Evolutionary conservation across 1,140 invertebrate species (phyloP).

Genomic region (Hylaeus volcanicus): DNA sequence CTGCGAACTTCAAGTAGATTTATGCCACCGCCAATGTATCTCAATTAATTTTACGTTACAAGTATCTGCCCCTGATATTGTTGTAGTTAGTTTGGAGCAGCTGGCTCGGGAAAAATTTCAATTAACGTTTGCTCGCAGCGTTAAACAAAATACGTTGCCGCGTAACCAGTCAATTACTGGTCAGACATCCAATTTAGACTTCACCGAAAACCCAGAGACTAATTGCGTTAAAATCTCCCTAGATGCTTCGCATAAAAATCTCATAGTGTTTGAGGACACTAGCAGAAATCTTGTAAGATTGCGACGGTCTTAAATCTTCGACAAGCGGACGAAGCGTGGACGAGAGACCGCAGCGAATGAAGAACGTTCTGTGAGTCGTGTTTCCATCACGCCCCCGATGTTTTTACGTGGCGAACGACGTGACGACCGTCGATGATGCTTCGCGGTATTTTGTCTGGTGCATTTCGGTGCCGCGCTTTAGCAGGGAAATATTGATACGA

Average conservation of each 20-base stretch:
- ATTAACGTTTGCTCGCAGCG: slow-evolving; percentile 9
- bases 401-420: neutral
- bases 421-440: neutral
- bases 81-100: slow-evolving; percentile 1
- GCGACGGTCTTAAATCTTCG: neutral
- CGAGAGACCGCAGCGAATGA: too few species aligned
- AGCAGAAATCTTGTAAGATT: too few species aligned
- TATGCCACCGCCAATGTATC: slow-evolving; percentile 53
- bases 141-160: too few species aligned
- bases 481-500: slow-evolving; percentile 19
- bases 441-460: slow-evolving; percentile 1
- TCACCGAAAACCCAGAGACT: too few species aligned
- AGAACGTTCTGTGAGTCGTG: neutral
- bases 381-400: neutral
- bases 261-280: too few species aligned
- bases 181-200: too few species aligned
- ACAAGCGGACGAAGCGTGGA: neutral
- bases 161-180: too few species aligned
- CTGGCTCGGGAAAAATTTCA: slow-evolving; percentile 9
- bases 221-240: too few species aligned
- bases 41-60: slow-evolving; percentile 52
- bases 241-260: too few species aligned
- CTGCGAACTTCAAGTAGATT: slow-evolving; percentile 54
- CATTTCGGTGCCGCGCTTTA: slow-evolving; percentile 23
- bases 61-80: slow-evolving; percentile 17